Evolutionary conservation across 2,888 invertebrate species (phyloP), one percentile per base, ranked within the genome.

Genomic region (Drosophila flavopinicola): DNA sequence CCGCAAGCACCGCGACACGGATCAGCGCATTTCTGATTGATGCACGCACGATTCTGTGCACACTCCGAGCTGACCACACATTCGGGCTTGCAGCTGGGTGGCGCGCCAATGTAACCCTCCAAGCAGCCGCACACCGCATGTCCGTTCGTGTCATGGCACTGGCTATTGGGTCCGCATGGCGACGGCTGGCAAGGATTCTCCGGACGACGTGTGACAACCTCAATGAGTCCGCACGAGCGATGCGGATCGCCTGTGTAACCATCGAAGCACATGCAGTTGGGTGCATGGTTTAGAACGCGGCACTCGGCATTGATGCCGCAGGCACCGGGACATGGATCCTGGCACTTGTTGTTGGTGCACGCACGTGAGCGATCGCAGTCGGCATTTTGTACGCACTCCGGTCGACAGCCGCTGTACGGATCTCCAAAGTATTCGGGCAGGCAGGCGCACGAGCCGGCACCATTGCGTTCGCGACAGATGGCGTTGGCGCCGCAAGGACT

Each of bases 401-500:
- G 95, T 77, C 95, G 93, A 90, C 96, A 96, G 37, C 95, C 95
- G 66, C 93, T 92, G 89, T 95, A 95, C 25, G 96, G 95, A 91
- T 96, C 95, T 45, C 96, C 96, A 75, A 93, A 93, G 91, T 95
- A 96, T 77, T 94, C 94, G 64, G 94, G 93, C 82, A 94, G 90
- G 90, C 96, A 96, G 78, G 93, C 92, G 91, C 96, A 96, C 72
- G 95, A 94, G 83, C 95, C 95, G 75, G 94, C 95, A 88, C 94
- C 94, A 88, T 94, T 94, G 79, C 93, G 92, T 92, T 95, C 95
- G 85, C 94, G 94, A 91, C 96, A 96, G 68, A 95, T 91, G 47
- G 96, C 94, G 91, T 96, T 96, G 57, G 95, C 92, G 73, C 96
- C 96, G 90, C 96, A 96, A 48, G 96, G 96, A 73, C 94, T 94